Conservation (phyloP, 2,888 invertebrate genomes). For the Tachina fera region DNA sequence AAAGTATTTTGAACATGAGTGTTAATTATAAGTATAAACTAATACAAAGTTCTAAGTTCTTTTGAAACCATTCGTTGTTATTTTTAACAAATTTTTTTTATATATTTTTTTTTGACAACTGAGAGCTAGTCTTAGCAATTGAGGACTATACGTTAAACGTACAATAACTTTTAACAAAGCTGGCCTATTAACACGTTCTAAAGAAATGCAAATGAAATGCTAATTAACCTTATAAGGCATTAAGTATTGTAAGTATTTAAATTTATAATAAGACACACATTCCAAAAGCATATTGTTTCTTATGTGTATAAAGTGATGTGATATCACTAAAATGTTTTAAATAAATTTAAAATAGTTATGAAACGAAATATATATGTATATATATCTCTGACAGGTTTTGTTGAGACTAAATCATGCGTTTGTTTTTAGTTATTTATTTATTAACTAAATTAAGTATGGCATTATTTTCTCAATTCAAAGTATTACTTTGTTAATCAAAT, state of each 20-base stretch:
- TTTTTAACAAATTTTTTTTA: not conserved
- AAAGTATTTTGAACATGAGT: conserved; percentile 22
- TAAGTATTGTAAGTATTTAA: conserved; percentile 12
- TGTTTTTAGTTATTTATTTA: not conserved
- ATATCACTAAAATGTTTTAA: conserved; percentile 47
- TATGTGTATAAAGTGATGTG: conserved; percentile 32
- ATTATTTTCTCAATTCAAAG: not conserved
- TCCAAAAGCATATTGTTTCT: not conserved
- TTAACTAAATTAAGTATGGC: not conserved
- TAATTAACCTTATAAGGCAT: conserved; percentile 50
- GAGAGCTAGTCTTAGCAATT: not conserved
- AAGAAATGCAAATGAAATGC: conserved; percentile 63
- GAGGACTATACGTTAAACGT: conserved; percentile 13
- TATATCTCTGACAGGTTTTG: conserved; percentile 10
- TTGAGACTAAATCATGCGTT: not conserved
- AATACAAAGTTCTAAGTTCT: conserved; percentile 16
- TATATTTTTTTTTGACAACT: conserved; percentile 22
- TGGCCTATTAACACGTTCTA: conserved; percentile 63
- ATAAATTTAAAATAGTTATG: conserved; percentile 1
- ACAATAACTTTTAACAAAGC: conserved; percentile 15
- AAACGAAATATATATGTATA: no score
- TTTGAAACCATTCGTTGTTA: conserved; percentile 3
- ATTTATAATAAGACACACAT: not conserved
- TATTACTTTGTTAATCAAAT: not conserved
- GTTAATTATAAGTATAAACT: conserved; percentile 46